Evolutionary conservation across 2,888 invertebrate species (phyloP).

Genomic region (Eugnorisma glareosa): DNA sequence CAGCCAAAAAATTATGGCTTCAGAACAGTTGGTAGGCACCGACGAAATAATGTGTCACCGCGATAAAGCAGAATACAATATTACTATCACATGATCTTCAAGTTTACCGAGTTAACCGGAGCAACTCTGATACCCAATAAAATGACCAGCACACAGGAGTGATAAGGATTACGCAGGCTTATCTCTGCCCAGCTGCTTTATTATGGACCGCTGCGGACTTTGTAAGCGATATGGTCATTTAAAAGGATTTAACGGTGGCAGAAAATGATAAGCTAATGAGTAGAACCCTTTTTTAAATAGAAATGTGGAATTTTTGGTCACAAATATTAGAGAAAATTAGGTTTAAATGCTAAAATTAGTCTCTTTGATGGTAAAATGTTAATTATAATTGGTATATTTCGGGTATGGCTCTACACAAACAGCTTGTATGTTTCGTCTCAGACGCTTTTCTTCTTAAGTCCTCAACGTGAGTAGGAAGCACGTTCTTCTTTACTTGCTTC

Average conservation of each 20-base stretch:
- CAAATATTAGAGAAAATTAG: background rate
- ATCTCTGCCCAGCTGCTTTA: background rate
- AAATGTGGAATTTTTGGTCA: background rate
- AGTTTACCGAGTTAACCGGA: background rate
- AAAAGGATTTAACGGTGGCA: background rate
- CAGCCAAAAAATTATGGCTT: too few relatives aligned
- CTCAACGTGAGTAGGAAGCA: background rate
- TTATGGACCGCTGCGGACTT: background rate
- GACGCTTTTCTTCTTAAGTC: background rate
- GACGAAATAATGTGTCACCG: too few relatives aligned
- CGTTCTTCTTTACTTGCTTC: background rate
- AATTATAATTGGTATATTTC: background rate
- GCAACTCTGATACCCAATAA: background rate
- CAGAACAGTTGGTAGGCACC: too few relatives aligned
- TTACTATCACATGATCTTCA: background rate
- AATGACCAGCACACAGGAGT: background rate
- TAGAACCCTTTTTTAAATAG: background rate
- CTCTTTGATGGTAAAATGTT: background rate
- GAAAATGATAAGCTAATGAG: background rate
- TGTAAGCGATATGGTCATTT: background rate
- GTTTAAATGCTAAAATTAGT: background rate
- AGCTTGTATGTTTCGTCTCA: background rate
- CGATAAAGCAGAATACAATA: background rate
- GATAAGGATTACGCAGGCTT: background rate
- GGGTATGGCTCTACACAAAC: background rate